Base-by-base conservation (phyloP, 1,140 invertebrate species). In the Drosophila tristis region DNA sequence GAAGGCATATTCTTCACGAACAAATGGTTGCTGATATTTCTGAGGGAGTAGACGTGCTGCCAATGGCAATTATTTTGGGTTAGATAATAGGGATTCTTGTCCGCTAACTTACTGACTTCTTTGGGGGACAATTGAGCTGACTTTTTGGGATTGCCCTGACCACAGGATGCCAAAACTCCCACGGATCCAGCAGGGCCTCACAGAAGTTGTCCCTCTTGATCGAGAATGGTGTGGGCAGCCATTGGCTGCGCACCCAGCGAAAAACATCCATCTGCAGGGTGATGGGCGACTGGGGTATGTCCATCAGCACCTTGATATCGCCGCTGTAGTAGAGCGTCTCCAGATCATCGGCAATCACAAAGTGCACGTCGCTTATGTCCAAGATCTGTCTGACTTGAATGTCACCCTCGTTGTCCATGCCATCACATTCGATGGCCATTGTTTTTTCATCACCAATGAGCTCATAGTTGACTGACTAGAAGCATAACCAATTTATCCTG, bases 11-110 rank as follows among this genome's bases (percentile, higher is more conserved):
- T 67, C 1, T 5, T 9, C 4, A 87, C 0, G 4, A 20, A n/a
- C 9, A 56, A n/a, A 5, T 72, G 82, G 44, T 86, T 86, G 51
- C 50, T 74, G 3, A 80, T 13, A 45, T 86, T 86, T 0, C 2
- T 23, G 0, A 86, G 1, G 0, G 20, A 51, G 16, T 78, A 86
- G 13, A 71, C 48, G 3, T 78, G 58, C 81, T 25, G 20, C 20
- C 20, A 20, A 20, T 20, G 20, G 1, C 1, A 20, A 20, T 20
- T 20, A 20, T 20, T 20, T 31, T 31, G 20, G 20, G 20, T 20
- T 16, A 16, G 16, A 16, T 16, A 16, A 16, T 16, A n/a, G 3
- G 62, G 20, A 48, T 15, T 2, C 25, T 20, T 51, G 9, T 11
- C 3, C 55, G 20, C 20, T 2, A 20, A 20, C 72, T 65, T 58